Conservation (phyloP, 2,888 invertebrate genomes). For the Hetaerina titia region DNA sequence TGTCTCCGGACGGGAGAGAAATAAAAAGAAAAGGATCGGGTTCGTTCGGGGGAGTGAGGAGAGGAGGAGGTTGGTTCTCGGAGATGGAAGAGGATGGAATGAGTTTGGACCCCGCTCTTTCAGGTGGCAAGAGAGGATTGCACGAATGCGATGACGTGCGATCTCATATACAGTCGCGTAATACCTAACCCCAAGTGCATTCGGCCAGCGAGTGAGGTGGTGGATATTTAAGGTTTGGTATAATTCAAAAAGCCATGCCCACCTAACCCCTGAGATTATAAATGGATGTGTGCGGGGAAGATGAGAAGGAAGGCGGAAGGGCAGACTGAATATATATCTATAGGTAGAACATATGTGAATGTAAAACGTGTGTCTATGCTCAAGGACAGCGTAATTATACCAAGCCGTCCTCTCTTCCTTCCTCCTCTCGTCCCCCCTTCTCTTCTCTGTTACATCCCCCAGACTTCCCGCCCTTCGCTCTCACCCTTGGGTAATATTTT, state of each 20-base stretch:
- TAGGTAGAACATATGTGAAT: no score
- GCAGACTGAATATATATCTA: no score
- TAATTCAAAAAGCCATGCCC: no score
- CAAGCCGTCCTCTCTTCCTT: not conserved
- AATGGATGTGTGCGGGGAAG: no score
- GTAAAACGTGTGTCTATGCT: not conserved
- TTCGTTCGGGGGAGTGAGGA: not conserved
- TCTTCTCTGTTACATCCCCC: not conserved
- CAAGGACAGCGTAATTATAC: not conserved
- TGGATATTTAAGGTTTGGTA: no score
- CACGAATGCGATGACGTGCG: not conserved
- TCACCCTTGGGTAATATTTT: conserved; percentile 6
- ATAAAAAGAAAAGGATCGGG: not conserved
- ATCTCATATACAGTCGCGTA: no score
- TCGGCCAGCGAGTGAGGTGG: no score
- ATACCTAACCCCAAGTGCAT: no score
- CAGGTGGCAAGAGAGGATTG: not conserved
- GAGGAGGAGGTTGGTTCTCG: not conserved
- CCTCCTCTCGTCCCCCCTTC: not conserved
- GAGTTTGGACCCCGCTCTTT: not conserved
- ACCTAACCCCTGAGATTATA: no score
- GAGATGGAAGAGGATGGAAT: not conserved
- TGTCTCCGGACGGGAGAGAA: not conserved
- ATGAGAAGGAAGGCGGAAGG: no score
- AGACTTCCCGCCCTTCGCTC: not conserved